Base-by-base conservation (phyloP, 2,113 vertebrate genomes). In the Morone chrysops region DNA sequence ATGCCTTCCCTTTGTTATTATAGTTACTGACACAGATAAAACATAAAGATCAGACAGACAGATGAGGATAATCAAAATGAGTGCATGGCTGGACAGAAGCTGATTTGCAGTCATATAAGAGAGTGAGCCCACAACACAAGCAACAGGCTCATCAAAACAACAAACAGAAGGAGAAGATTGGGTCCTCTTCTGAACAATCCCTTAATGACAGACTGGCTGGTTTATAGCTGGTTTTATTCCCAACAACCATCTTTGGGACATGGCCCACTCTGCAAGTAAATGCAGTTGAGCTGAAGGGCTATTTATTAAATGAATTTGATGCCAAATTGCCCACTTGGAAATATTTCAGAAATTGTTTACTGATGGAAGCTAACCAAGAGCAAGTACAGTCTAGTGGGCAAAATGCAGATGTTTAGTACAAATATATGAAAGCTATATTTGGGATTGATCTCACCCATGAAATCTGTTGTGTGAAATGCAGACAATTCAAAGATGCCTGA, bases 221-320 rank as follows among this genome's bases (percentile, higher is more conserved):
- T 84, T 85, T 84, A 83, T 63, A 71, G 70, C 80, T 62, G 80
- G 43, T 69, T 88, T 86, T 80, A 81, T 88, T 82, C 71, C 73
- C 78, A 61, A 53, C 48, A 82, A 36, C 48, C 71, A 57, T 78
- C 74, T 66, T 51, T 83, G 81, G 87, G 85, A 70, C 51, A 11
- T 16, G 17, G 75, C 56, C 79, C 70, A 74, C 65, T 90, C 81
- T 66, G 48, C 72, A 85, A 81, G 45, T 84, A 60, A 81, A 86
- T 82, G 68, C 67, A 57, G 80, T 59, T 70, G 68, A 75, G 56
- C 40, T 84, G 60, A 79, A 87, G 62, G 79, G 66, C 65, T 85
- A 72, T 87, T 80, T 79, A 84, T 84, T 84, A 16, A 60, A 86
- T 65, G 65, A 41, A 82, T 75, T 2, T 66, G 67, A 70, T 83